Conservation (phyloP, 2,113 vertebrate species). For the Oreochromis aureus region DNA sequence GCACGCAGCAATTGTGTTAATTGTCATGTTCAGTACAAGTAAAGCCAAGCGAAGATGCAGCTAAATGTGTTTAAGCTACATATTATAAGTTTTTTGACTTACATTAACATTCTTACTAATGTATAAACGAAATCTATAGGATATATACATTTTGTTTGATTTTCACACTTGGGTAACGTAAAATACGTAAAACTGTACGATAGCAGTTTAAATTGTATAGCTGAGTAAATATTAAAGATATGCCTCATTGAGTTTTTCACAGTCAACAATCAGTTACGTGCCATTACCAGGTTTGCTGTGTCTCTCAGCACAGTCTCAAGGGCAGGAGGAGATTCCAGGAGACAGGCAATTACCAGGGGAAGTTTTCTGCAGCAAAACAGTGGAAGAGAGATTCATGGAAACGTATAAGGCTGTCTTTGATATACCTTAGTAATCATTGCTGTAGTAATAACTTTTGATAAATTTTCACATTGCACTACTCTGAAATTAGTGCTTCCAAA, state of each 20-base stretch:
- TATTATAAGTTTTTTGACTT: background rate
- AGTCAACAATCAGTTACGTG: background rate
- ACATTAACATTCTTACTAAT: background rate
- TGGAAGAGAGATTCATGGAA: background rate
- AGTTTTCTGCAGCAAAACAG: background rate
- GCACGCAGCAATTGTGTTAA: background rate
- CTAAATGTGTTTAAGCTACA: background rate
- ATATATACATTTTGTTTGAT: background rate
- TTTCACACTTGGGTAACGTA: background rate
- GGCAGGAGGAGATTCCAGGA: background rate
- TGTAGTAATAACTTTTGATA: background rate
- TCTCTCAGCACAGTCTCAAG: background rate
- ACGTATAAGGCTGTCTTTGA: background rate
- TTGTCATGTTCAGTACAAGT: background rate
- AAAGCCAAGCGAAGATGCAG: background rate
- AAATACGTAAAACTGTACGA: background rate
- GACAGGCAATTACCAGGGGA: background rate
- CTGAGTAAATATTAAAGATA: background rate
- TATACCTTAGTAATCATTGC: background rate
- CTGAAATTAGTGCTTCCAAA: background rate
- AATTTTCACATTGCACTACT: background rate
- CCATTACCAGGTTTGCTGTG: background rate
- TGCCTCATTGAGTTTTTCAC: background rate
- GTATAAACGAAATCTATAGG: background rate
- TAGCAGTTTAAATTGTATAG: background rate